These are phyloP conservation scores for Helicoverpa armigera DNA, from an alignment of 1,140 invertebrate species.

Conservation along the genomic window DNA sequence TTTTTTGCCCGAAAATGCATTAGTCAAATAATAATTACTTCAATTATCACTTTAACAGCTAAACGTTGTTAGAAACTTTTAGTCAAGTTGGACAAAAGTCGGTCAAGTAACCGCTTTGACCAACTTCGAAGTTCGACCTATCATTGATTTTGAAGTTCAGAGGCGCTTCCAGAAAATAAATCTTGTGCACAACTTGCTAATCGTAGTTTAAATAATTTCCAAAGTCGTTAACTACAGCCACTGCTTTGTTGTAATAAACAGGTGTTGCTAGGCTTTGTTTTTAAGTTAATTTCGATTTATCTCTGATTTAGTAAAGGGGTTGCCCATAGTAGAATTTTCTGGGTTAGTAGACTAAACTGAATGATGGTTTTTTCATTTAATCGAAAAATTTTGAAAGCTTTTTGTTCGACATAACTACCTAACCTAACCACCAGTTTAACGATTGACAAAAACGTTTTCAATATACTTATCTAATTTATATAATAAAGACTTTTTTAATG, in stretches of 20 bases:
- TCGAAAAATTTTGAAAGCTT: no score
- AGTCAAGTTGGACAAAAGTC: conserved; percentile 12
- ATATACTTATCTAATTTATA: no score
- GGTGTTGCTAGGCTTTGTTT: neutral
- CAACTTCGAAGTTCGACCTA: conserved; percentile 31
- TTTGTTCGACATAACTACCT: no score
- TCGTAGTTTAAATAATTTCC: conserved; percentile 37
- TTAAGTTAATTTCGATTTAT: neutral
- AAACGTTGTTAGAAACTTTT: conserved; percentile 24
- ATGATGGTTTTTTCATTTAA: no score
- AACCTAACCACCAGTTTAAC: no score
- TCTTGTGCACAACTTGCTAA: conserved; percentile 38
- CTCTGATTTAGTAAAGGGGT: neutral
- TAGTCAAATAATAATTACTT: neutral
- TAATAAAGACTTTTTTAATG: no score
- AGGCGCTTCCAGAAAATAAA: conserved; percentile 34
- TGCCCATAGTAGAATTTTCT: no score
- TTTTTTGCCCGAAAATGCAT: neutral
- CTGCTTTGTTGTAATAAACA: conserved; percentile 13
- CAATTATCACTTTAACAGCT: conserved; percentile 25
- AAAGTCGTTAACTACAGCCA: conserved; percentile 2
- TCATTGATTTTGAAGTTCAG: conserved; percentile 36
- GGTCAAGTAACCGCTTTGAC: conserved; percentile 33
- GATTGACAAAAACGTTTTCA: no score
- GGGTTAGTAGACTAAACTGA: no score